Evolutionary conservation across 2,113 vertebrate species (phyloP), one percentile per base, ranked within the genome.

Genomic region (Scalopus aquaticus): DNA sequence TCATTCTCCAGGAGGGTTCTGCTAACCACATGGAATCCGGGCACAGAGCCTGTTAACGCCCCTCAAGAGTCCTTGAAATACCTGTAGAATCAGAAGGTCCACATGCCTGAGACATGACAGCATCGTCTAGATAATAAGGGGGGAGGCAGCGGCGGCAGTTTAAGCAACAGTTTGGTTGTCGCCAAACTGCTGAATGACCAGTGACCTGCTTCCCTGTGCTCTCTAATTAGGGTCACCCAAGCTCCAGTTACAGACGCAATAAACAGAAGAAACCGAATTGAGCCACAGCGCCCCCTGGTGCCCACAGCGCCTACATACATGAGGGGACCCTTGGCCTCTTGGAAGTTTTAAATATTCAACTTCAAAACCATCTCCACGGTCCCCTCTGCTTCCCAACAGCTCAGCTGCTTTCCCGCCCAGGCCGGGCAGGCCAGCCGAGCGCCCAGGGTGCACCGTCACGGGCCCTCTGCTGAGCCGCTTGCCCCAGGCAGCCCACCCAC

Each of bases 211-310:
- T 91, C 26, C 39, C 22, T 0, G 39, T 8, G 1, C 0, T 35
- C 46, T 87, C 64, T 37, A 19, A 67, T 51, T 6, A 49, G 54
- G 76, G 86, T 72, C 89, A 30, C 73, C 56, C 9, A 6, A 58
- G 20, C 30, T 44, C 51, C 28, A 3, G 58, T 17, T 24, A 24
- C 64, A 8, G 19, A 7, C 6, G 2, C 2, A 0, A 15, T 32
- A 12, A 32, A 46, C 9, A 81, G 46, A 46, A 91, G 69, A 26
- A 30, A 2, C 30, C 10, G 5, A 30, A 0, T 4, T 35, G 83
- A 5, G 42, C 24, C 64, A 15, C 65, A 87, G 92, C 83, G 84
- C 46, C 88, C 80, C 65, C 95, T 96, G 88, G 93, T 10, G 81
- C 19, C 28, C 79, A 8, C 30, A 1, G 22, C 1, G 0, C 37